A percentile compares a stretch with the other conserved stretches of the same genome.
Evolutionary conservation across 2,888 invertebrate species (phyloP).

Genomic region (Himalopsyche anomala): DNA sequence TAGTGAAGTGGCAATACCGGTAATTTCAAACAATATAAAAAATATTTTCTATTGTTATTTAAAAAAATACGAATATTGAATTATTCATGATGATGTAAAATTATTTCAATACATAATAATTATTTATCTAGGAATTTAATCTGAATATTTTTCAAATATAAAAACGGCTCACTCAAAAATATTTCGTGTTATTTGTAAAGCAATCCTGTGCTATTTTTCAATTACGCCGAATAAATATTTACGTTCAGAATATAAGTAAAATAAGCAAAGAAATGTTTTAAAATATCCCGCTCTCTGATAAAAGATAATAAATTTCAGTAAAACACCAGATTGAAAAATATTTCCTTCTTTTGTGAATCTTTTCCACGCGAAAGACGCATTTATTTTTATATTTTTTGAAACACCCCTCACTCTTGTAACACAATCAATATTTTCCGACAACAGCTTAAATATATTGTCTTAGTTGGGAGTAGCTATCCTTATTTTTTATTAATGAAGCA

Average conservation of each 20-base stretch:
- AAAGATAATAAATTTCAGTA: constrained; percentile 30
- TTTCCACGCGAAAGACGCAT: not conserved
- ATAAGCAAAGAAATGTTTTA: constrained; percentile 10
- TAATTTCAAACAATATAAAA: too few species aligned
- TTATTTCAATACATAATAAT: not conserved
- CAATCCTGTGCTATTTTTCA: constrained; percentile 8
- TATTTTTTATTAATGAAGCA: too few species aligned
- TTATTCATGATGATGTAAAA: too few species aligned
- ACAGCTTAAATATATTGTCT: too few species aligned
- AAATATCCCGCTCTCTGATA: not conserved
- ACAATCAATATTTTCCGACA: too few species aligned
- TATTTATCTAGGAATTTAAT: not conserved
- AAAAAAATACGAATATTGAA: too few species aligned
- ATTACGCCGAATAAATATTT: constrained; percentile 36
- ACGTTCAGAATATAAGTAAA: not conserved
- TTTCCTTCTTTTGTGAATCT: constrained; percentile 36
- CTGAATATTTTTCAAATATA: not conserved
- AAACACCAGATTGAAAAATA: constrained; percentile 19
- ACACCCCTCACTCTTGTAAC: not conserved
- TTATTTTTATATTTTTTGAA: constrained; percentile 1
- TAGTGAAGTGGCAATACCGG: too few species aligned
- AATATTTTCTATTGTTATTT: too few species aligned
- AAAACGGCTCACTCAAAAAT: not conserved
- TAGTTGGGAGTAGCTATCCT: too few species aligned
- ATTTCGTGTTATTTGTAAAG: constrained; percentile 10